Evolutionary conservation across 2,113 vertebrate species (phyloP).

Genomic region (Epinephelus lanceolatus): DNA sequence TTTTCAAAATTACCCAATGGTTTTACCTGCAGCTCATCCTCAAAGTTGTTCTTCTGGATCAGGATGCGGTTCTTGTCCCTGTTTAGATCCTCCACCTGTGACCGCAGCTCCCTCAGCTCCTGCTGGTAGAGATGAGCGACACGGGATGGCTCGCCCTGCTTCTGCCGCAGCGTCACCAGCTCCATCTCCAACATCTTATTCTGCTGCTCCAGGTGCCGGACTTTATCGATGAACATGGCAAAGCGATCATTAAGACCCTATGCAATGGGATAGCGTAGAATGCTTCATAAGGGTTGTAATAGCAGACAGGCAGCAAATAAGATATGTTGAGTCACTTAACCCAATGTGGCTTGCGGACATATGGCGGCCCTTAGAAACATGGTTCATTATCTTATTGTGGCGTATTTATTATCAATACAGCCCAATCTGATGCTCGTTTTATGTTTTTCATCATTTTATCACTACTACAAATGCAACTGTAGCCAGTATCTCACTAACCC

Average conservation of each 20-base stretch:
- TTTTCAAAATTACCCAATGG: background rate
- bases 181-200: conserved; percentile 88
- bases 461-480: no score
- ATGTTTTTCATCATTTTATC: no score
- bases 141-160: conserved; percentile 85
- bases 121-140: conserved; percentile 86
- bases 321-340: background rate
- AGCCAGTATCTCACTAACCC: no score
- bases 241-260: conserved; percentile 90
- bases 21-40: conserved; percentile 85
- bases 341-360: no score
- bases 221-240: conserved; percentile 91
- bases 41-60: conserved; percentile 87
- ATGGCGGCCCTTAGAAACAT: no score
- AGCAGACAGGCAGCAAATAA: no score
- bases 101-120: conserved; percentile 87
- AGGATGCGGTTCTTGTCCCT: conserved; percentile 85
- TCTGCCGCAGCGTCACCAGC: conserved; percentile 86
- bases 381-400: no score
- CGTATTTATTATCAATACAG: no score
- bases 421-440: no score
- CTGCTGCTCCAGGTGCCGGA: conserved; percentile 89
- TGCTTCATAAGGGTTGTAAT: background rate
- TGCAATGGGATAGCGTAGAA: background rate
- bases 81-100: conserved; percentile 86